These are phyloP conservation scores for Tympanoctomys barrerae DNA, from an alignment of 2,797 vertebrate genomes.

Conservation along the genomic window DNA sequence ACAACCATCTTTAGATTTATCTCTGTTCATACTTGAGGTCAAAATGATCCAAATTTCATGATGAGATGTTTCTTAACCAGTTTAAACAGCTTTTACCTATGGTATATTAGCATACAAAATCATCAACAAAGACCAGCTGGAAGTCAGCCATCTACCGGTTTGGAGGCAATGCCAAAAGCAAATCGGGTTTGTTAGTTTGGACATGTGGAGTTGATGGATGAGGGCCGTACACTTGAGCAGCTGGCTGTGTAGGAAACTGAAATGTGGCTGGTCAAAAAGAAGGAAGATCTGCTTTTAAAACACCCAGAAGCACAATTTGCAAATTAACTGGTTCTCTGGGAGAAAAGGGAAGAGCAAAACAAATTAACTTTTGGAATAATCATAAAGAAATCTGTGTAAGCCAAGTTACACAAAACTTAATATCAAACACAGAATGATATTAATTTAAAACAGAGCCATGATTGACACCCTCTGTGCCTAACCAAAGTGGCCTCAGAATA, in stretches of 20 bases:
- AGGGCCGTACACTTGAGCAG: slow-evolving; percentile 54
- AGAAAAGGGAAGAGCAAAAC: slow-evolving; percentile 22
- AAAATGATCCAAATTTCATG: slow-evolving; percentile 33
- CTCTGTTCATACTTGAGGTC: not conserved
- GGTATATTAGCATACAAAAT: slow-evolving; percentile 54
- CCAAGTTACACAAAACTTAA: slow-evolving; percentile 45
- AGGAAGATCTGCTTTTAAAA: slow-evolving; percentile 62
- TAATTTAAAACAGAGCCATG: slow-evolving; percentile 25
- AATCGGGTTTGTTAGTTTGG: slow-evolving; percentile 63
- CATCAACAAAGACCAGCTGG: slow-evolving; percentile 53
- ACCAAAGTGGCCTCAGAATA: not conserved
- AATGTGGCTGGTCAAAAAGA: slow-evolving; percentile 54
- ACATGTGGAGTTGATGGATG: slow-evolving; percentile 68
- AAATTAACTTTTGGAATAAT: slow-evolving; percentile 66
- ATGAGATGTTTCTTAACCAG: not conserved
- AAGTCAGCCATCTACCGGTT: slow-evolving; percentile 48
- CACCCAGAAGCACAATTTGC: slow-evolving; percentile 65
- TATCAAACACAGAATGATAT: slow-evolving; percentile 36
- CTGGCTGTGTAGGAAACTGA: slow-evolving; percentile 59
- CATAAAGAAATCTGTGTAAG: slow-evolving; percentile 47
- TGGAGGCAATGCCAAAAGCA: slow-evolving; percentile 57
- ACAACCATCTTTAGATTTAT: not conserved
- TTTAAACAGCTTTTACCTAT: slow-evolving; percentile 54
- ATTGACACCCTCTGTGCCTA: not conserved
- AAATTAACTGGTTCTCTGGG: slow-evolving; percentile 36